Percentiles rank a stretch among this genome's conserved stretches.
These are phyloP conservation scores for Hydrotaea diabolus DNA, from an alignment of 2,888 invertebrate species.

Conservation along the genomic window DNA sequence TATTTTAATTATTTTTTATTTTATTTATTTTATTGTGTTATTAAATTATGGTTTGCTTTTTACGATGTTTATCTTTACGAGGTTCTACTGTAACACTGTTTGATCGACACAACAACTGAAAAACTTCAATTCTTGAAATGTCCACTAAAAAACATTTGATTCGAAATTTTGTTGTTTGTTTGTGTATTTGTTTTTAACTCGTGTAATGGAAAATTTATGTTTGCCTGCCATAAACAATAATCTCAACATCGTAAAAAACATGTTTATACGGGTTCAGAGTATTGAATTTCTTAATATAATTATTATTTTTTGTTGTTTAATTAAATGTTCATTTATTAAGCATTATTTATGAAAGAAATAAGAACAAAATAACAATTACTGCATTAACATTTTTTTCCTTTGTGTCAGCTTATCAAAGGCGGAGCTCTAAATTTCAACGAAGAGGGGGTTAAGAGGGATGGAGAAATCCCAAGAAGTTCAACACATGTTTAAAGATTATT, in stretches of 20 bases:
- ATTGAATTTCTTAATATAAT: constrained; percentile 50
- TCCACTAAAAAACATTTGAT: not conserved
- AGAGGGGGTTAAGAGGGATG: too few relatives aligned
- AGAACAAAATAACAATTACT: not conserved
- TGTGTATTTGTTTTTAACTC: not conserved
- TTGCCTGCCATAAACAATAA: constrained; percentile 17
- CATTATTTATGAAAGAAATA: not conserved
- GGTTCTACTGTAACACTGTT: not conserved
- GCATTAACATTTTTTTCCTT: not conserved
- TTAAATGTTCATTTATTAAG: constrained; percentile 59
- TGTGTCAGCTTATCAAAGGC: not conserved
- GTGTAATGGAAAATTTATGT: constrained; percentile 45
- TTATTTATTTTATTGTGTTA: too few relatives aligned
- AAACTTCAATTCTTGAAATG: constrained; percentile 40
- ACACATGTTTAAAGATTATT: too few relatives aligned
- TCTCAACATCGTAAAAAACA: constrained; percentile 14
- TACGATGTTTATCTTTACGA: too few relatives aligned
- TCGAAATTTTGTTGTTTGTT: not conserved
- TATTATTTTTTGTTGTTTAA: constrained; percentile 54
- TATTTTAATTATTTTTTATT: too few relatives aligned
- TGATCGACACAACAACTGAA: not conserved
- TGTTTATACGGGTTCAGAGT: constrained; percentile 12
- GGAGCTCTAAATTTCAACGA: not conserved
- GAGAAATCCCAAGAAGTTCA: too few relatives aligned
- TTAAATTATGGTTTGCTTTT: too few relatives aligned